Evolutionary conservation across 1,140 invertebrate genomes (phyloP).

Genomic region (Lepidotrigona ventralis): DNA sequence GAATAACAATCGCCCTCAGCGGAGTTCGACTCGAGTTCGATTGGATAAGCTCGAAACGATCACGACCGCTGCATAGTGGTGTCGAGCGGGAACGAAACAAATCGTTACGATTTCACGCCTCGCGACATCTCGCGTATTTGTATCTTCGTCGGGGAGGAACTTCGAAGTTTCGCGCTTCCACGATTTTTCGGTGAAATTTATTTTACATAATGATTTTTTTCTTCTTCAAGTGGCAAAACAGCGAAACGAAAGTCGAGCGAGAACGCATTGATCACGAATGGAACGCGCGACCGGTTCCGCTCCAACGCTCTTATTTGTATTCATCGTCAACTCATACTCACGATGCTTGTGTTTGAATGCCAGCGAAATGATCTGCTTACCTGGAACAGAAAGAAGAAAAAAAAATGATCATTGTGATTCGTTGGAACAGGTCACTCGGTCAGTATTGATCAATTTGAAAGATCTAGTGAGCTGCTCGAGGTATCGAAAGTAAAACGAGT

Average conservation of each 20-base stretch:
- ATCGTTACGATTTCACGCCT: neutral
- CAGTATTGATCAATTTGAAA: neutral
- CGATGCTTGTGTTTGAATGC: conserved; percentile 1
- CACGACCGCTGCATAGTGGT: conserved; percentile 27
- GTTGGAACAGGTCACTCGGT: neutral
- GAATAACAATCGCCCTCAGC: conserved; percentile 54
- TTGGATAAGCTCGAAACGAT: neutral
- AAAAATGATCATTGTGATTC: conserved; percentile 13
- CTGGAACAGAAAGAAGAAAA: conserved; percentile 57
- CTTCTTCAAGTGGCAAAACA: neutral
- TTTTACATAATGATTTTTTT: too few relatives aligned
- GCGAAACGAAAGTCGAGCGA: neutral
- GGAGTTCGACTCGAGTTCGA: conserved; percentile 4
- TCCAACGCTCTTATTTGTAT: conserved; percentile 18
- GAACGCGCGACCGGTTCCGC: neutral
- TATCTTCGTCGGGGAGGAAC: neutral
- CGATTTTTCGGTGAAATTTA: neutral
- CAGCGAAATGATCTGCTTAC: conserved; percentile 45
- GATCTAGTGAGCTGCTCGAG: neutral
- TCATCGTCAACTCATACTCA: conserved; percentile 34
- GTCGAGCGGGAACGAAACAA: neutral
- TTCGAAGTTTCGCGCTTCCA: neutral
- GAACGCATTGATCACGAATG: neutral
- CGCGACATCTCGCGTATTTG: neutral
- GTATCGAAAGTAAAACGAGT: neutral